Evolutionary conservation across 2,888 invertebrate species (phyloP), one percentile per base, ranked within the genome.

Genomic region (Orchesellides sinensis): DNA sequence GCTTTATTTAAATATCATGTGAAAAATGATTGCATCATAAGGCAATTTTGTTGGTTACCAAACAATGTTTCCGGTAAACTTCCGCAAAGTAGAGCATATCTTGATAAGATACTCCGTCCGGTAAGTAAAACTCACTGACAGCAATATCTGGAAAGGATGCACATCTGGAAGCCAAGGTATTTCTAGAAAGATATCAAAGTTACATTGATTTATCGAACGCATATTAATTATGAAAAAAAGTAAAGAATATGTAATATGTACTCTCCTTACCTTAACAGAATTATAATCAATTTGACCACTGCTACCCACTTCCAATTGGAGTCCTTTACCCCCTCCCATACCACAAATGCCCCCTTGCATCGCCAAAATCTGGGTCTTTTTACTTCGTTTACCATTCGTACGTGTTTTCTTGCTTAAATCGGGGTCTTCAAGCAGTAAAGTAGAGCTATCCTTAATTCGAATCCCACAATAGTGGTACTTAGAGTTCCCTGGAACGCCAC

Each of bases 321-420:
- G 21, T 25, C 63, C 78, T 27, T 78, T 78, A 29, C 52, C 70
- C 5, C 69, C 61, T n/a, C 78, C 78, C 4, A 78, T 29, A n/a
- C 78, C 78, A 52, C 78, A 78, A 27, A 78, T 78, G 4, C 78
- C 78, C 32, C 78, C 78, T 23, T 78, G 78, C 78, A 78, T 78
- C 0, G 69, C 69, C 35, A 78, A 70, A 40, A 78, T 78, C 49
- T 78, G 78, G 5, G 69, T 69, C 27, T 78, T 78, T 47, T 78
- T 78, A 21, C 78, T 78, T 17, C 78, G 19, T 27, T 78, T 78
- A 25, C 78, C 78, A 10, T 78, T 78, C 2, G 78, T 70, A 2
- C 78, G 35, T 1, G 78, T 78, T 25, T 78, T 78, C 61, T 78
- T 78, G 78, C 78, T 78, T 4, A 78, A 21, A 61, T 78, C 78